Evolutionary conservation across 2,113 vertebrate genomes (phyloP).

Genomic region (Phalacrocorax pelagicus): DNA sequence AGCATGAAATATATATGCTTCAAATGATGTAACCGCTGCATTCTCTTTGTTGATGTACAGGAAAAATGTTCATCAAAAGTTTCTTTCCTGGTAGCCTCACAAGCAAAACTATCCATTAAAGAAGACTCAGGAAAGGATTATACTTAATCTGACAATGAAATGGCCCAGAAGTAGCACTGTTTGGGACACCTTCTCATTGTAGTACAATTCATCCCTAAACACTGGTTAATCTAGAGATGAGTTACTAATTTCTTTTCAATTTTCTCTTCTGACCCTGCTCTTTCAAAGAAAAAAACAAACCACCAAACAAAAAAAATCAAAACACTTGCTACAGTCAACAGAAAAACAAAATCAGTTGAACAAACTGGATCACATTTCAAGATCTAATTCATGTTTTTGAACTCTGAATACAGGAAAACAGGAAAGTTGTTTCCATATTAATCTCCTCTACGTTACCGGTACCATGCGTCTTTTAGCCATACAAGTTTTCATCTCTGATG

Average conservation of each 20-base stretch:
- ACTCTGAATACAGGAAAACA: neutral
- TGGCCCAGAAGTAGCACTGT: neutral
- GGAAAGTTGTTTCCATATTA: neutral
- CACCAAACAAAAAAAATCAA: neutral
- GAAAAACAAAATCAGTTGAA: neutral
- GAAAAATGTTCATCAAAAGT: neutral
- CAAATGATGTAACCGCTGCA: neutral
- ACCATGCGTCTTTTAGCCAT: neutral
- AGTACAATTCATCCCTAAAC: neutral
- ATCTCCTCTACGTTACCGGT: neutral
- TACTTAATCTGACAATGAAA: neutral
- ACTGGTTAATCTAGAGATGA: neutral
- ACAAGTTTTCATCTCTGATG: neutral
- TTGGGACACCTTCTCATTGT: neutral
- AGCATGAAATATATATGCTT: neutral
- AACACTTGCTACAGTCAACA: neutral
- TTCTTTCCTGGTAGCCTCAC: neutral
- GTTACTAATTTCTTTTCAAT: neutral
- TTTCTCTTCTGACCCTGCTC: neutral
- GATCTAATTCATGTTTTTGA: neutral
- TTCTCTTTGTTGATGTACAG: neutral
- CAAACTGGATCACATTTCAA: neutral
- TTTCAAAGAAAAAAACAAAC: neutral
- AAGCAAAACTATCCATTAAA: neutral
- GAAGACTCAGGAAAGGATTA: neutral